Evolutionary conservation across 1,140 invertebrate genomes (phyloP).

Genomic region (Drosophila navojoa): DNA sequence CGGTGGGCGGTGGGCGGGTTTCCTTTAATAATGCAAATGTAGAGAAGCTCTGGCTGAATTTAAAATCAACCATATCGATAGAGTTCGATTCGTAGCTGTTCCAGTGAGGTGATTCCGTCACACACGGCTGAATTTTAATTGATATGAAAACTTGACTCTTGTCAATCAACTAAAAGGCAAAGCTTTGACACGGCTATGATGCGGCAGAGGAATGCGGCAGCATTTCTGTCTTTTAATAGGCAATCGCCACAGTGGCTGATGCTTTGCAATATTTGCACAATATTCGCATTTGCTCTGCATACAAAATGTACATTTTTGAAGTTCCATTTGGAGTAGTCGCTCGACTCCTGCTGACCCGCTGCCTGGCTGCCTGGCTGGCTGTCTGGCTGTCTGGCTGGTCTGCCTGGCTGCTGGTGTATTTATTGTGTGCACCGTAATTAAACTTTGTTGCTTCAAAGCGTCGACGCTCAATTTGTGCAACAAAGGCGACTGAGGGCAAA

Average conservation of each 20-base stretch:
- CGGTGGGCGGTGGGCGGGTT: too few species aligned
- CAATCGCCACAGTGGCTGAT: slow-evolving; percentile 14
- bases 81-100: too few species aligned
- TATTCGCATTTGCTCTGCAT: slow-evolving; percentile 67
- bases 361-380: not conserved
- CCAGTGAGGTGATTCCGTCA: too few species aligned
- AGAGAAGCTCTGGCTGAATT: too few species aligned
- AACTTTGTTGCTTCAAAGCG: slow-evolving; percentile 79
- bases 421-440: slow-evolving; percentile 69
- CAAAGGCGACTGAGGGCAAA: slow-evolving; percentile 64
- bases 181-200: not conserved
- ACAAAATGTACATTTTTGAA: slow-evolving; percentile 54
- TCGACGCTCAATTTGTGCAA: slow-evolving; percentile 78
- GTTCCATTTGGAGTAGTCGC: too few species aligned
- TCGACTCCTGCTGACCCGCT: not conserved
- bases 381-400: not conserved
- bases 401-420: slow-evolving; percentile 10
- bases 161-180: not conserved
- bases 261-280: slow-evolving; percentile 65
- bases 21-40: too few species aligned
- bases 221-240: slow-evolving; percentile 44
- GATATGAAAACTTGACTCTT: not conserved
- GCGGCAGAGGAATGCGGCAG: too few species aligned
- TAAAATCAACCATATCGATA: too few species aligned
- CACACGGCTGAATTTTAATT: too few species aligned